Evolutionary conservation across 2,113 vertebrate species (phyloP).

Genomic region (Gambusia affinis): DNA sequence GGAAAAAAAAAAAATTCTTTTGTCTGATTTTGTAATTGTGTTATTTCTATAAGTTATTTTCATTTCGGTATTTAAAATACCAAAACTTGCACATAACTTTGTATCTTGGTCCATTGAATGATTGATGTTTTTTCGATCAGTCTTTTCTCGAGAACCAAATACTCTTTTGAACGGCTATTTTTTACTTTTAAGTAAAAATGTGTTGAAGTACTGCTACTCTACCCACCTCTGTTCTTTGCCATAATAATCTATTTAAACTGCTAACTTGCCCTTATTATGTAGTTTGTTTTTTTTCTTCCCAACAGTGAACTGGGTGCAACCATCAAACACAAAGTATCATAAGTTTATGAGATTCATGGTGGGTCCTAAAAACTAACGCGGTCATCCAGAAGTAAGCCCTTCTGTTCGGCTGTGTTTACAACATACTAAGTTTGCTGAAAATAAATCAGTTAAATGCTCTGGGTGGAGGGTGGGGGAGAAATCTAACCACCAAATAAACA

Average conservation of each 20-base stretch:
- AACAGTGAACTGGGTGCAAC: slow-evolving; percentile 12
- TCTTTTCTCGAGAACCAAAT: too few species aligned
- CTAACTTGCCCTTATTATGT: neutral
- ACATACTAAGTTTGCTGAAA: slow-evolving; percentile 25
- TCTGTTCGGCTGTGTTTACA: slow-evolving; percentile 32
- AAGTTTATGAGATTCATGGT: slow-evolving; percentile 3
- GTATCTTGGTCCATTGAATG: too few species aligned
- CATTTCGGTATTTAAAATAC: too few species aligned
- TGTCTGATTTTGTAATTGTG: too few species aligned
- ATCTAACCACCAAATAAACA: neutral
- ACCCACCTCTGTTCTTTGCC: neutral
- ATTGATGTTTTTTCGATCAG: too few species aligned
- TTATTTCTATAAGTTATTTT: too few species aligned
- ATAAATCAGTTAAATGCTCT: slow-evolving; percentile 35
- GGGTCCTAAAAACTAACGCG: slow-evolving; percentile 34
- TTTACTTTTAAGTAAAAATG: too few species aligned
- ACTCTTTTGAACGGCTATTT: too few species aligned
- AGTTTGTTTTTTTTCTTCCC: neutral
- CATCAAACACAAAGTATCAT: slow-evolving; percentile 9
- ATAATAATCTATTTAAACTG: neutral
- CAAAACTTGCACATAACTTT: too few species aligned
- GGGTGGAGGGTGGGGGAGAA: neutral
- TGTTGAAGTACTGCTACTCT: too few species aligned
- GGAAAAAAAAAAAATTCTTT: too few species aligned
- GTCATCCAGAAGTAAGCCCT: slow-evolving; percentile 17